Evolutionary conservation across 35 echinoderm and acorn worm genomes (phyloP).

Genomic region (Holothuria glaberrima): DNA sequence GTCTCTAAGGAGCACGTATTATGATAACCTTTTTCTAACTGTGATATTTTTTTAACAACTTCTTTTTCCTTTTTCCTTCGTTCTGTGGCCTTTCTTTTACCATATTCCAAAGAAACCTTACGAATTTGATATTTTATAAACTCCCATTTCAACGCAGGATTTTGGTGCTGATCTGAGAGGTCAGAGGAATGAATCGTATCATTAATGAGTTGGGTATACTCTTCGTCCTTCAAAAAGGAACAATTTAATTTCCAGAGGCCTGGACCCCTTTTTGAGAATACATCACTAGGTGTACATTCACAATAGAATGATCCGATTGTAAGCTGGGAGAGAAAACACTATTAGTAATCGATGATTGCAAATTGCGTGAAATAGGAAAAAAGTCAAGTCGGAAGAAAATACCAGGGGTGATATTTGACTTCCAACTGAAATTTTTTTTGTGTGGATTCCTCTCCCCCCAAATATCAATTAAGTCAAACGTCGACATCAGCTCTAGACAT

Average conservation of each 20-base stretch:
- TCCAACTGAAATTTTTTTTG: too few species aligned
- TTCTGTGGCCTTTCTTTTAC: not conserved
- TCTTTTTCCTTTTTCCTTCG: not conserved
- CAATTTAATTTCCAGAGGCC: not conserved
- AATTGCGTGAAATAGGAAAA: not conserved
- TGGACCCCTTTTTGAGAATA: not conserved
- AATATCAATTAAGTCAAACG: too few species aligned
- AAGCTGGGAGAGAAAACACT: not conserved
- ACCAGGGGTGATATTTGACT: not conserved
- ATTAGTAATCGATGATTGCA: not conserved
- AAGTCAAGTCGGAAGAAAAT: not conserved
- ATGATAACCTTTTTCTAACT: not conserved
- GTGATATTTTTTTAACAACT: not conserved
- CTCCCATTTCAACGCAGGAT: not conserved
- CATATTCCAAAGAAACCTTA: not conserved
- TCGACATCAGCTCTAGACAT: too few species aligned
- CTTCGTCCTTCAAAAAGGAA: not conserved
- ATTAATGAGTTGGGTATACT: not conserved
- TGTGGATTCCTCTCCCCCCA: too few species aligned
- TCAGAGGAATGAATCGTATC: not conserved
- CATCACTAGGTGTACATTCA: not conserved
- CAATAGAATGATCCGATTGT: not conserved
- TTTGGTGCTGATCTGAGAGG: not conserved
- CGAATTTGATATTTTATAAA: not conserved
- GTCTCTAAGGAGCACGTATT: not conserved